Conservation (phyloP, 2,113 vertebrate genomes). For the Urocynchramus pylzowi region DNA sequence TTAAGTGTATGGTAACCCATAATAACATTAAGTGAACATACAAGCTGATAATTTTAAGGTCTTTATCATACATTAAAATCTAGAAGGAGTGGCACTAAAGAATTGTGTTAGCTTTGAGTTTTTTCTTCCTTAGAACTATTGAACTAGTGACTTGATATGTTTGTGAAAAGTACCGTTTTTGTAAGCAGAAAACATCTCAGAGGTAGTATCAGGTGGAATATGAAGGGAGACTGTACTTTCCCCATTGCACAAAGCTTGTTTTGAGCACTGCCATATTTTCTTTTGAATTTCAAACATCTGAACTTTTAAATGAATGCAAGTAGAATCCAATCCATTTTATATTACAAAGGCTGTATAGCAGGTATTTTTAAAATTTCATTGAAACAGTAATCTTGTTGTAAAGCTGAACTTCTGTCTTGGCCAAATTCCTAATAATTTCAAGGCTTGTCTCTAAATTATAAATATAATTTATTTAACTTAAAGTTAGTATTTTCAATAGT, state of each 20-base stretch:
- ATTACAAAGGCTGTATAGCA: not conserved
- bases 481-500: not conserved
- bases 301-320: not conserved
- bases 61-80: not conserved
- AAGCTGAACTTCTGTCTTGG: not conserved
- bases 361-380: not conserved
- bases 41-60: not conserved
- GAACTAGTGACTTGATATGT: not conserved
- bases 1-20: not conserved
- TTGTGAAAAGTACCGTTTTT: not conserved
- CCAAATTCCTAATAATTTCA: not conserved
- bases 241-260: not conserved
- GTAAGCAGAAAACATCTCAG: not conserved
- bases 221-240: not conserved
- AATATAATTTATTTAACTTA: not conserved
- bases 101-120: accelerated
- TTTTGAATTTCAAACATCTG: not conserved
- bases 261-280: not conserved
- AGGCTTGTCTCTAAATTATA: not conserved
- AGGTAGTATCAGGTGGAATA: too few relatives aligned
- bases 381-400: not conserved
- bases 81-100: not conserved
- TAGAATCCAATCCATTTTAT: not conserved
- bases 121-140: not conserved
- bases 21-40: not conserved